Conservation (phyloP, 2,113 vertebrate species). For the Rissa tridactyla region DNA sequence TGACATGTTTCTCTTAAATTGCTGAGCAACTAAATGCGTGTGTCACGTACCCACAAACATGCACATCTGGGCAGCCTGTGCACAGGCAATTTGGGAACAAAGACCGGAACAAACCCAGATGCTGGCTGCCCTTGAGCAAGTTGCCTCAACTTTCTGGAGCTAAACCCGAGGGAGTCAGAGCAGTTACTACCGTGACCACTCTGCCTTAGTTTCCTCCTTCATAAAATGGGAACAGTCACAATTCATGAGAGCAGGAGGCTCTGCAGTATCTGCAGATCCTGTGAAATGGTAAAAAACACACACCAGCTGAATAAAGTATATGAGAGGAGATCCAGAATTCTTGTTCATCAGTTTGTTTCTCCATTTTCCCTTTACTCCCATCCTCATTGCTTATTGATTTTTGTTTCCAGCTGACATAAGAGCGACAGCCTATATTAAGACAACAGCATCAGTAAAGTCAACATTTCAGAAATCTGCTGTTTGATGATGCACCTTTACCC, state of each 20-base stretch:
- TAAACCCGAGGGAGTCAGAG: neutral
- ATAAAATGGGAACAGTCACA: neutral
- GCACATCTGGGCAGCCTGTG: neutral
- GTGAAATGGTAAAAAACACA: neutral
- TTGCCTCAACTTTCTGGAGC: neutral
- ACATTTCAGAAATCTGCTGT: conserved; percentile 29
- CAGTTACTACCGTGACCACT: neutral
- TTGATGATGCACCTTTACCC: neutral
- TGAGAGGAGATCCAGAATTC: neutral
- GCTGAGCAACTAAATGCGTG: fast-evolving
- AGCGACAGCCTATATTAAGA: conserved; percentile 72
- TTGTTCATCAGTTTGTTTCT: conserved; percentile 1
- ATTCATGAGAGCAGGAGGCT: neutral
- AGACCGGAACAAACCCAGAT: too few species aligned
- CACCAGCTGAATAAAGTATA: neutral
- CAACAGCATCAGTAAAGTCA: conserved; percentile 42
- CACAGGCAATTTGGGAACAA: neutral
- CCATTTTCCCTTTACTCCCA: conserved; percentile 36
- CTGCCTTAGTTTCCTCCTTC: neutral
- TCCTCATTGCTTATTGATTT: conserved; percentile 73
- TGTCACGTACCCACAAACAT: neutral
- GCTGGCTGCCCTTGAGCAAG: neutral
- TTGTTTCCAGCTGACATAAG: conserved; percentile 58
- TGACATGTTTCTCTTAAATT: neutral
- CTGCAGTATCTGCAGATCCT: neutral